Conservation (phyloP, 2,797 vertebrate genomes). For the Ataeniobius toweri region DNA sequence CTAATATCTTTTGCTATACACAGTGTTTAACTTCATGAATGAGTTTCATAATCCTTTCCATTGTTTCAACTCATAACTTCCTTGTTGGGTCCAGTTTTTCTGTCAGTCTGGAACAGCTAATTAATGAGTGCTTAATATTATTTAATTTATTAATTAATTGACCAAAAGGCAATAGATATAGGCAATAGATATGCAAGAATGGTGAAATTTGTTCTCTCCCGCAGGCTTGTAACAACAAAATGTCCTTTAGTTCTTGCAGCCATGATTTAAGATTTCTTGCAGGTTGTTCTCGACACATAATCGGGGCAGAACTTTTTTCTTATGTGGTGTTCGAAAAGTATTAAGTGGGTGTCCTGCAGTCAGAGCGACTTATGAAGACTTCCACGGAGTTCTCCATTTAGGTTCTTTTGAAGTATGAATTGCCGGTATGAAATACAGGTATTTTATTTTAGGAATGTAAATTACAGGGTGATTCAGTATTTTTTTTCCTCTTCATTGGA, state of each 20-base stretch:
- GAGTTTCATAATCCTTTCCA: background rate
- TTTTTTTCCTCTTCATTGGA: background rate
- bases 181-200: background rate
- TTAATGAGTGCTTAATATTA: background rate
- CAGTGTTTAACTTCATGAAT: background rate
- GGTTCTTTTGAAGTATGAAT: background rate
- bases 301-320: background rate
- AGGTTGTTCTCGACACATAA: background rate
- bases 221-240: background rate
- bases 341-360: no score
- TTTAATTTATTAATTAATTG: no score
- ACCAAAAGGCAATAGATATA: background rate
- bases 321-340: background rate
- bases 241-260: background rate
- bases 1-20: background rate
- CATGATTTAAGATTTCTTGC: no score
- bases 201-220: background rate
- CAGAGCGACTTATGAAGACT: no score
- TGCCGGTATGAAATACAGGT: background rate
- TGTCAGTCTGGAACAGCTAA: background rate
- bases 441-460: background rate
- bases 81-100: background rate
- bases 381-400: background rate
- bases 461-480: background rate
- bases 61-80: background rate